phyloP scores from a whole-genome alignment of 2,113 vertebrate species.

The Elanoides forficatus region DNA sequence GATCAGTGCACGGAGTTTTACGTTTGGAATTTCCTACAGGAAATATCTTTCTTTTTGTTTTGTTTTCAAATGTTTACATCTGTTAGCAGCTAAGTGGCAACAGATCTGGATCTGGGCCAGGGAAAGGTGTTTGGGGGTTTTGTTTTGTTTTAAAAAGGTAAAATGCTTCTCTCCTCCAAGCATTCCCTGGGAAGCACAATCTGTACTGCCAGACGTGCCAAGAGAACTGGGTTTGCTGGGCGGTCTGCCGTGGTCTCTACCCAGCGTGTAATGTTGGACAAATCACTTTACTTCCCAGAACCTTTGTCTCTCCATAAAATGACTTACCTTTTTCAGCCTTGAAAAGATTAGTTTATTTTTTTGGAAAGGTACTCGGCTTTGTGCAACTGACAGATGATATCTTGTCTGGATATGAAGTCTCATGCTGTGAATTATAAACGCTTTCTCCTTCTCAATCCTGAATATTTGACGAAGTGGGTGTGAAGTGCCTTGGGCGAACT shows the following conservation, averaged over 20 bases:
- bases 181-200: background rate
- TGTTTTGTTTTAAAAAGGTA: background rate
- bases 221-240: background rate
- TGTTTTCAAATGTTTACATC: background rate
- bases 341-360: background rate
- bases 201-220: background rate
- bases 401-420: conserved; percentile 7
- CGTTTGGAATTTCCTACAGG: background rate
- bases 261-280: background rate
- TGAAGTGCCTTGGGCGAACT: background rate
- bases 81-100: background rate
- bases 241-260: background rate
- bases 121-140: background rate
- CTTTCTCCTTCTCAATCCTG: background rate
- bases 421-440: background rate
- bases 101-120: background rate
- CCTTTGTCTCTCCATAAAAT: background rate
- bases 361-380: background rate
- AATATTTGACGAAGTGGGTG: conserved; percentile 17
- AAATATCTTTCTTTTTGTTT: background rate
- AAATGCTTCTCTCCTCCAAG: background rate
- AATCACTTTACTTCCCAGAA: background rate
- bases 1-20: background rate
- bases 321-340: background rate
- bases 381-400: background rate